Evolutionary conservation across 2,888 invertebrate genomes (phyloP), one percentile per base, ranked within the genome.

Genomic region (Odontocolon sp.): DNA sequence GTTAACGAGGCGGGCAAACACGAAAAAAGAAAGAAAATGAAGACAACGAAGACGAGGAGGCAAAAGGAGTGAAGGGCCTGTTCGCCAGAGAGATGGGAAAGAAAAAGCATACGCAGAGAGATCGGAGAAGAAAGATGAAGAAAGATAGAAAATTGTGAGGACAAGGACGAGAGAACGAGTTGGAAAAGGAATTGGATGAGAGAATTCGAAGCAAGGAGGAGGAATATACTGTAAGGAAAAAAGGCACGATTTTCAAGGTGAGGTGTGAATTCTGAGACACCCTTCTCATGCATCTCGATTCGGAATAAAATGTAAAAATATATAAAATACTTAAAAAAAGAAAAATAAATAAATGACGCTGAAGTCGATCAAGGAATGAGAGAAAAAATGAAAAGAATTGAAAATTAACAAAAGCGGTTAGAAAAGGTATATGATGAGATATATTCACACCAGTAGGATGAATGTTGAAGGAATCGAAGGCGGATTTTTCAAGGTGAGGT

Each of bases 1-100:
- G 87, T 86, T 86, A 87, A 87, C 86, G 84, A 87, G 87, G 82
- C 87, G 84, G 84, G 82, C 83, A 87, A 87, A 87, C 81, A 86
- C 78, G 70, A 69, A 67, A 77, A 68, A 69, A 78, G 57, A 74
- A 76, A 70, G 59, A 61, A 47, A 50, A 31, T 5, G 26, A 28
- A 31, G 47, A 56, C 45, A 40, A 40, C 18, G 14, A 61, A 50
- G 6, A 26, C 31, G 67, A 59, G 59, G 59, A 6, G 23, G 40
- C 42, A 70, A 66, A 64, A 56, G 72, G 57, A 70, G 66, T 63
- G 50, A 68, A 77, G 77, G 71, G 77, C n/a, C 47, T 68, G 67
- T 67, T 54, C 52, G 64, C 18, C 3, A 23, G 50, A 28, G 56
- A 50, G 64, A 76, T 42, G 59, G 40, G 71, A 28, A 36, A 59